Base-by-base conservation (phyloP, 2,797 vertebrate genomes). In the Cottoperca gobio region DNA sequence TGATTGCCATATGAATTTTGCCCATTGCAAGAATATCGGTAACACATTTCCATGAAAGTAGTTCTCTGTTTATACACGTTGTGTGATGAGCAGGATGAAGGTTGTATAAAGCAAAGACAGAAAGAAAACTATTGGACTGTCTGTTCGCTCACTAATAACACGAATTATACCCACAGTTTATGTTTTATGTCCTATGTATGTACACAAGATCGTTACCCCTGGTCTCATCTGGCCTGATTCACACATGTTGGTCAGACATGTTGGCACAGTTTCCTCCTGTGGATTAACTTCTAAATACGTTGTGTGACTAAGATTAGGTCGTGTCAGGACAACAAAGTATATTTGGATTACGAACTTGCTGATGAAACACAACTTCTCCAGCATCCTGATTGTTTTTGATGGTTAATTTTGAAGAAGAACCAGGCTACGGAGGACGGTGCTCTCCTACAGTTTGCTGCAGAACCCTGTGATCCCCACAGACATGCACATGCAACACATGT, bases 321-420 rank as follows among this genome's bases (percentile, higher is more conserved):
- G 49, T 23, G 52, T 71, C 14, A 40, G 54, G 48, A 57, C 40
- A 67, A 63, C 17, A 53, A 35, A 40, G 5, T 45, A 10, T 39
- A 50, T 65, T 9, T 10, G 39, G 28, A 49, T 48, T 16, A 14
- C 11, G 14, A 45, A n/a, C 6, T 37, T 2, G 11, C 21, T 43
- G 49, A 28, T 35, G 53, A 37, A 37, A 33, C 48, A 54, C 37
- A 95, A 94, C 91, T 93, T 95, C 74, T 95, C 91, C 76, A 94
- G 76, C 24, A 78, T 26, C 13, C 4, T 4, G 76, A 76, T 91
- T 89, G 59, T 92, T 94, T 81, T 93, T 95, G 59, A 93, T 92
- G 40, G 65, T 5, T 0, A 94, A 96, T 94, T 74, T 93, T 93
- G 87, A 95, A 94, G 88, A 95, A 89, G 80, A 88, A 86, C 67